Evolutionary conservation across 2,888 invertebrate genomes (phyloP).

Genomic region (Polydrusus pterygomalis): DNA sequence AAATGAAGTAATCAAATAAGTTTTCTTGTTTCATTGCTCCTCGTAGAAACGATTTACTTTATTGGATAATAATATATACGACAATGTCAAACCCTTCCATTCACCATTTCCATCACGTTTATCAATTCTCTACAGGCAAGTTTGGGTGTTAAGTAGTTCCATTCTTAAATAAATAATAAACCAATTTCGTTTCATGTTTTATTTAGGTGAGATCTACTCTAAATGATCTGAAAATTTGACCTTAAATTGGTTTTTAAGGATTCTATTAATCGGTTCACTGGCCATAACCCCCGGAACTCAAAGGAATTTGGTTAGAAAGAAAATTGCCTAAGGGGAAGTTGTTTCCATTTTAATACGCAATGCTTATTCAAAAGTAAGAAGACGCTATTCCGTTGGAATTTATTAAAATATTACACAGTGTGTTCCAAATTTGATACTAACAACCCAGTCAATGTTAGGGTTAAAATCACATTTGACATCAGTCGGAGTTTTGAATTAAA

Average conservation of each 20-base stretch:
- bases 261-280: constrained; percentile 27
- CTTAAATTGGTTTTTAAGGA: constrained; percentile 29
- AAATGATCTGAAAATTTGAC: constrained; percentile 32
- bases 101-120: not conserved
- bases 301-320: constrained; percentile 17
- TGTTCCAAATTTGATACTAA: no score
- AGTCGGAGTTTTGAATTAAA: no score
- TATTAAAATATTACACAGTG: not conserved
- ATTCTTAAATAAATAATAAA: constrained; percentile 28
- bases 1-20: no score
- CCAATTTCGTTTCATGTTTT: constrained; percentile 27
- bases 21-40: no score
- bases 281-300: constrained; percentile 18
- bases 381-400: not conserved
- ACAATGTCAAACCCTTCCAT: no score
- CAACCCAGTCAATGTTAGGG: no score
- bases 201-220: constrained; percentile 14
- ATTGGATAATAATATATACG: no score
- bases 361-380: not conserved
- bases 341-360: constrained; percentile 4
- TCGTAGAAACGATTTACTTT: no score
- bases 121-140: not conserved
- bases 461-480: no score
- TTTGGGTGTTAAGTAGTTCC: constrained; percentile 3
- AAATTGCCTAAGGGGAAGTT: constrained; percentile 13